phyloP scores from a whole-genome alignment of 37 sponge, comb jelly and placozoan species.

The Aplysina aerophoba region DNA sequence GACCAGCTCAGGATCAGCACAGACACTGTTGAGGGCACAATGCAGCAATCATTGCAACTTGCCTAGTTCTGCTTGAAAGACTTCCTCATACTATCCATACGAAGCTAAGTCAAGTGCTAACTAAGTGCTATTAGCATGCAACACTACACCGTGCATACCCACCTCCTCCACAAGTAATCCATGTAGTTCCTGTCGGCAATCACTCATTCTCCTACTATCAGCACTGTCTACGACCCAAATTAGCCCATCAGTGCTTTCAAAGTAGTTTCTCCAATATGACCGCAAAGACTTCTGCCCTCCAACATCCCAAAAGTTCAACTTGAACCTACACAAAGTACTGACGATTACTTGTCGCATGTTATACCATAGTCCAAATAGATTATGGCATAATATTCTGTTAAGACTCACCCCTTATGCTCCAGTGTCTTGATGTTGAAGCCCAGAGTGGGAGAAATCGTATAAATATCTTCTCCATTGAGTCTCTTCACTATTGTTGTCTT shows the following conservation, averaged over 20 bases:
- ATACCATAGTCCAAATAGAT: no score
- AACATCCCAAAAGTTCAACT: slow-evolving; percentile 99
- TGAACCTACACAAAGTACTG: no score
- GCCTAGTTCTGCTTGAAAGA: no score
- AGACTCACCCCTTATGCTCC: slow-evolving; percentile 84
- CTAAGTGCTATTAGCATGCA: not conserved
- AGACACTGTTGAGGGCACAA: no score
- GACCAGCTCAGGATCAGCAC: no score
- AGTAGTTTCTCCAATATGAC: slow-evolving; percentile 99
- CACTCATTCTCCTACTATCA: slow-evolving; percentile 85
- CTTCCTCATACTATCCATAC: no score
- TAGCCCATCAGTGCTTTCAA: slow-evolving; percentile 98
- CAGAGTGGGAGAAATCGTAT: slow-evolving; percentile 93
- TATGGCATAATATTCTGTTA: no score
- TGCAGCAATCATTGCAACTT: no score
- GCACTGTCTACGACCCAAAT: slow-evolving; percentile 99
- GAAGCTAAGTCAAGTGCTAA: no score
- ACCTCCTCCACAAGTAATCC: slow-evolving; percentile 84
- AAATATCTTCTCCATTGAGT: slow-evolving; percentile 96
- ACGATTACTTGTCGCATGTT: no score
- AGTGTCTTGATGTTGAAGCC: slow-evolving; percentile 99
- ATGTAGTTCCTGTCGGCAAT: slow-evolving; percentile 82
- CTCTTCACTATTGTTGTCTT: slow-evolving; percentile 98
- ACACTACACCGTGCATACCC: not conserved
- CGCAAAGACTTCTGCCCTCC: slow-evolving; percentile 98